Percentiles rank a stretch among this genome's conserved stretches.
Evolutionary conservation across 2,113 vertebrate species (phyloP).

Genomic region (Psettodes erumei): DNA sequence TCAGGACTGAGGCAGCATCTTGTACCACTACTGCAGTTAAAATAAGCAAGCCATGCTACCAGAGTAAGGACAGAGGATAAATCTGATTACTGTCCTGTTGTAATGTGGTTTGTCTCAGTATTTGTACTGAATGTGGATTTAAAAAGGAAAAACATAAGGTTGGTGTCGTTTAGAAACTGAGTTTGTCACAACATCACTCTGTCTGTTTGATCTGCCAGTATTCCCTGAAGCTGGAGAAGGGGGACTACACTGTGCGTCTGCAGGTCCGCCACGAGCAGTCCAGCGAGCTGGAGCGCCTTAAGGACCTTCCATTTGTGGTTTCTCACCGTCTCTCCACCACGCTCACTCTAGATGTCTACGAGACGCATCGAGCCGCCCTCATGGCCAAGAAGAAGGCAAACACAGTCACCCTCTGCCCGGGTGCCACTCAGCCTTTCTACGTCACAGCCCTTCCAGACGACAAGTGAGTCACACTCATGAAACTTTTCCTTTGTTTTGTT

Average conservation of each 20-base stretch:
- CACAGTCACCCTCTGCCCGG: slow-evolving; percentile 89
- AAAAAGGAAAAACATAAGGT: too few relatives aligned
- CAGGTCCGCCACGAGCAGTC: slow-evolving; percentile 97
- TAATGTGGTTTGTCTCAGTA: too few relatives aligned
- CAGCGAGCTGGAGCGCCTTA: slow-evolving; percentile 94
- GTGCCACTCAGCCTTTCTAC: slow-evolving; percentile 92
- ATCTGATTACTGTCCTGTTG: background rate
- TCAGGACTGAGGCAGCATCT: too few relatives aligned
- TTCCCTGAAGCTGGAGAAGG: slow-evolving; percentile 98
- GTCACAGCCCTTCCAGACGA: slow-evolving; percentile 94
- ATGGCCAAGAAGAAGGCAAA: slow-evolving; percentile 96
- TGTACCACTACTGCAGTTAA: background rate
- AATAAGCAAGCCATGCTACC: background rate
- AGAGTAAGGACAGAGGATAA: background rate
- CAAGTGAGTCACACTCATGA: slow-evolving; percentile 86
- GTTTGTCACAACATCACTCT: too few relatives aligned
- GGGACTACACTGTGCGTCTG: slow-evolving; percentile 94
- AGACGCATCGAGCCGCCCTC: slow-evolving; percentile 93
- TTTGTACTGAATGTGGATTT: background rate
- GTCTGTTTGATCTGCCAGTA: slow-evolving; percentile 83
- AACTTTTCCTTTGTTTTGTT: background rate
- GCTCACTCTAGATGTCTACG: slow-evolving; percentile 93
- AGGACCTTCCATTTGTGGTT: slow-evolving; percentile 95
- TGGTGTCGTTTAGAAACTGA: too few relatives aligned
- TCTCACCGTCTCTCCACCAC: slow-evolving; percentile 94